Conservation (phyloP, 2,797 vertebrate species). For the Pampus argenteus region DNA sequence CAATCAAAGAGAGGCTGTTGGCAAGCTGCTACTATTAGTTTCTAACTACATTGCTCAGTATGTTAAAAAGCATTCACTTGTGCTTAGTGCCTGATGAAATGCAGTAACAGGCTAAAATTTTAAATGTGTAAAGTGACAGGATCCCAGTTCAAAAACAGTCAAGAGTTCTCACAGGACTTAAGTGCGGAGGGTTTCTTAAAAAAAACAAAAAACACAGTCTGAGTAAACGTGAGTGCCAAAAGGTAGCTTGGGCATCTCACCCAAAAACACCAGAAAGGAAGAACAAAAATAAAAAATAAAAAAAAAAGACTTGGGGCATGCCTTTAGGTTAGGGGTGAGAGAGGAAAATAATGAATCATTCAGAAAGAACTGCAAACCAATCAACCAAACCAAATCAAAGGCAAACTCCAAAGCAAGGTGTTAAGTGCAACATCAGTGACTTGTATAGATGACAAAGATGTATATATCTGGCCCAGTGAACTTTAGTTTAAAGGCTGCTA, state of each 20-base stretch:
- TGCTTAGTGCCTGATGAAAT: conserved; percentile 42
- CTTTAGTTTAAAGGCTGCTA: background rate
- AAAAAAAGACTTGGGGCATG: conserved; percentile 68
- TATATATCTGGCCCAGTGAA: conserved; percentile 71
- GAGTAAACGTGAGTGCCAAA: too few species aligned
- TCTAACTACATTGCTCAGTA: conserved; percentile 48
- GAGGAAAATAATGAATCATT: conserved; percentile 46
- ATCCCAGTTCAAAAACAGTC: conserved; percentile 60
- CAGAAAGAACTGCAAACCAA: conserved; percentile 63
- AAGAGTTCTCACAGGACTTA: conserved; percentile 58
- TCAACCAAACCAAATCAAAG: conserved; percentile 71
- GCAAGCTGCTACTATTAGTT: conserved; percentile 49
- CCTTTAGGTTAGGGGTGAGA: conserved; percentile 73
- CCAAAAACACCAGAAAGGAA: conserved; percentile 51
- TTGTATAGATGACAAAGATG: conserved; percentile 83
- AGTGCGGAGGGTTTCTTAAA: conserved; percentile 80
- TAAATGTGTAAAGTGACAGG: conserved; percentile 49
- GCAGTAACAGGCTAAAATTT: conserved; percentile 56
- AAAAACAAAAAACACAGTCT: conserved; percentile 40
- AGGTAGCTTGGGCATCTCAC: conserved; percentile 54
- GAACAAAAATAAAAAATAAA: conserved; percentile 10
- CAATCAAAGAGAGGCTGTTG: conserved; percentile 45
- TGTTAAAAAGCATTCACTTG: conserved; percentile 47
- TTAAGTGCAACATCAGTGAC: conserved; percentile 73
- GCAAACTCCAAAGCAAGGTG: conserved; percentile 77